Evolutionary conservation across 2,888 invertebrate genomes (phyloP), one percentile per base, ranked within the genome.

Genomic region (Epinotia ramella): DNA sequence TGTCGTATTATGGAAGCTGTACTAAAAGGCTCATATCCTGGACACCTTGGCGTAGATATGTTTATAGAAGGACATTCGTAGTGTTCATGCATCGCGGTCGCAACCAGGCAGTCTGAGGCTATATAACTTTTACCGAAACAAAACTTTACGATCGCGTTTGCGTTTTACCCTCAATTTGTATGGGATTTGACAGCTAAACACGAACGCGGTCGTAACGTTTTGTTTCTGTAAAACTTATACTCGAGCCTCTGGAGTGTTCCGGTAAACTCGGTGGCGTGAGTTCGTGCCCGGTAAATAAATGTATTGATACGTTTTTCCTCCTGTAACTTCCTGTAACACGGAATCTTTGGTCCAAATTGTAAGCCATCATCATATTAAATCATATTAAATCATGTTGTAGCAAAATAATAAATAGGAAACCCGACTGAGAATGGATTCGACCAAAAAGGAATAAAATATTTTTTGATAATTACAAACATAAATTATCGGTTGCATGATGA

Each of bases 1-100:
- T 18, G 57, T 11, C 59, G 59, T 59, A 59, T 69, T 69, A 69
- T 69, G 59, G n/a, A 60, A 24, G 46, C 59, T 69, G 44, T 44
- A 44, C 56, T 44, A 20, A 65, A 24, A 60, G 12, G 59, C 59
- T 46, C 24, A 16, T 56, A 28, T 33, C n/a, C 44, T 68, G 68
- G 44, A 59, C 69, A 69, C 69, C 69, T 69, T 67, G 33, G 33
- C 24, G 24, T 59, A 13, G 18, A 6, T 20, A 53, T 68, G 18
- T 13, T 40, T 18, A 59, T 46, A 59, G 46, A 53, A 18, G 59
- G 59, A 46, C n/a, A 46, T 69, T 69, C 59, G 59, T 46, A 69
- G 60, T 69, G 40, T 13, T 57, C 20, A 24, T 40, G 16, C 59
- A 59, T 59, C 28, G 53, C 40, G 13, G 40, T 68, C 40, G 68